These are phyloP conservation scores for Chelonus insularis DNA, from an alignment of 1,140 invertebrate species.

Conservation along the genomic window DNA sequence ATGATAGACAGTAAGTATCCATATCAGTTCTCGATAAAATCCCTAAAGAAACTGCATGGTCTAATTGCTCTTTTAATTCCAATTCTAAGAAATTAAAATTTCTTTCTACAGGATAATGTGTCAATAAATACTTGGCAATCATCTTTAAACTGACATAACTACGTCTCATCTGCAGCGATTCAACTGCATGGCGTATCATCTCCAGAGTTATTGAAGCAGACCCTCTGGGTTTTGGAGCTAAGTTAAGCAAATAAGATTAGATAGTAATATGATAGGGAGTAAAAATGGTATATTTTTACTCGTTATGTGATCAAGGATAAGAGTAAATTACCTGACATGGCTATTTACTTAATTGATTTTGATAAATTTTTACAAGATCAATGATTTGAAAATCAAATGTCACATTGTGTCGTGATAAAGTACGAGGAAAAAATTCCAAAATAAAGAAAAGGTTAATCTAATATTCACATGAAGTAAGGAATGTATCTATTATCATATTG, in stretches of 20 bases:
- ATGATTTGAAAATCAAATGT: neutral
- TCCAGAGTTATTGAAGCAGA: slow-evolving; percentile 37
- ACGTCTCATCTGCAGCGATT: slow-evolving; percentile 34
- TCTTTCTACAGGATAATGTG: slow-evolving; percentile 36
- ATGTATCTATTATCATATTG: too few relatives aligned
- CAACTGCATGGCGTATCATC: slow-evolving; percentile 37
- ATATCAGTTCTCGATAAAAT: slow-evolving; percentile 35
- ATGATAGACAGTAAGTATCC: slow-evolving; percentile 38
- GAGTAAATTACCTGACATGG: neutral
- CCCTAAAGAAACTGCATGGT: slow-evolving; percentile 39
- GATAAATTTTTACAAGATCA: neutral
- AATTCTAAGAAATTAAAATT: slow-evolving; percentile 25
- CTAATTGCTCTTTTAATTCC: slow-evolving; percentile 38
- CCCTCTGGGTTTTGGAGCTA: neutral
- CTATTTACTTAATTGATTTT: neutral
- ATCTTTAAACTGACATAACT: slow-evolving; percentile 31
- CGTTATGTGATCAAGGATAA: too few relatives aligned
- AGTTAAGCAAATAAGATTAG: neutral
- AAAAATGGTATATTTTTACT: neutral
- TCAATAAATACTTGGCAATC: slow-evolving; percentile 35
- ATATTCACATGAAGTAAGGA: too few relatives aligned
- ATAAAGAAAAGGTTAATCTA: too few relatives aligned
- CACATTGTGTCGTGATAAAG: too few relatives aligned
- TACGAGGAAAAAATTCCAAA: too few relatives aligned
- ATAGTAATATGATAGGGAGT: neutral